Evolutionary conservation across 1,140 invertebrate genomes (phyloP), one percentile per base, ranked within the genome.

Genomic region (Drosophila equinoxialis): DNA sequence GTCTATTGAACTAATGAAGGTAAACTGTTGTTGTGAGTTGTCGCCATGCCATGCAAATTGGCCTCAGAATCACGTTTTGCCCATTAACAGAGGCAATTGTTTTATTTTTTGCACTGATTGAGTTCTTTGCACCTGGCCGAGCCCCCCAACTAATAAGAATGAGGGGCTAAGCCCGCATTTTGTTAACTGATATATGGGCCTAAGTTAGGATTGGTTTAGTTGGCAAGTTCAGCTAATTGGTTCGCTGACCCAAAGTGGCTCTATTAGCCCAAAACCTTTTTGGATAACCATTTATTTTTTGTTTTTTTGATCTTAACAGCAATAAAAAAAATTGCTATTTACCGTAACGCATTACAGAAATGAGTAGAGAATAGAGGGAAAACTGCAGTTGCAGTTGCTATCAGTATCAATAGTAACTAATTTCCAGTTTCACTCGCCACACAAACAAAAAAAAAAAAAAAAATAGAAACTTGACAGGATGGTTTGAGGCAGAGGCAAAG

Each of bases 351-450:
- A 85, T 86, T 85, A 86, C 10, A 39, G 11, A 39, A 39, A 39
- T 39, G 37, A 39, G 37, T 13, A 39, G 37, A 39, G 37, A 39
- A 51, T 23, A 51, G 7, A 51, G 8, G 17, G 3, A 51, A 23
- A 68, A 33, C 70, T 77, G 74, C 74, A 63, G 58, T 59, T 67
- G 63, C 73, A 75, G 64, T 79, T 85, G 68, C 78, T 86, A 86
- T 86, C 82, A 86, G 83, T 86, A 86, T 86, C 83, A 86, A 87
- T 86, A 86, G 83, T 83, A 86, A 51, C 45, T 51, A 51, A 86
- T 86, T 87, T 86, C 73, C 74, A 78, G 76, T 78, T 78, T 78
- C 76, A 78, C 68, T 78, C 73, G 64, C 72, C 59, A 70, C 72
- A 75, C 61, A 63, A 45, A 74, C 65, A 2, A 39, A 11, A 39